Conservation (phyloP, 2,888 invertebrate genomes). For the Tipula unca region DNA sequence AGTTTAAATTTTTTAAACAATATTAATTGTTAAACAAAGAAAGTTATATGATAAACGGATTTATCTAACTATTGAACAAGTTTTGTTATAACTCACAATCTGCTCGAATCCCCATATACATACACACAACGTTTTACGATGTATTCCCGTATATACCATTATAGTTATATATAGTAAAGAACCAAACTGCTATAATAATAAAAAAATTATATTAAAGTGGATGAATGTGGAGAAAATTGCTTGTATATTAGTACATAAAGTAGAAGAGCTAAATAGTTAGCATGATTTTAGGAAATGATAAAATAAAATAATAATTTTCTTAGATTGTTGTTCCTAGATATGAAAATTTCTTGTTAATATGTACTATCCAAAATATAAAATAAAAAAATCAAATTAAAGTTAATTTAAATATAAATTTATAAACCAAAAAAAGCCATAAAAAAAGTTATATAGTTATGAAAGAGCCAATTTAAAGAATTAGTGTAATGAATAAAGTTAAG, state of each 20-base stretch:
- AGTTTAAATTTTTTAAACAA: too few species aligned
- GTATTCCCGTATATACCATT: too few species aligned
- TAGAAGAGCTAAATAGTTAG: neutral
- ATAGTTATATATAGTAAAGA: too few species aligned
- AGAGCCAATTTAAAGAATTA: slow-evolving; percentile 2
- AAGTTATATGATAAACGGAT: too few species aligned
- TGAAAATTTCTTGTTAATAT: neutral
- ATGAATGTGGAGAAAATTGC: neutral
- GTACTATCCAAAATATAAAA: neutral
- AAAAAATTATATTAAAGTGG: too few species aligned
- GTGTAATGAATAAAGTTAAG: neutral
- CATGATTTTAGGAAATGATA: neutral
- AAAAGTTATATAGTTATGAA: slow-evolving; percentile 2
- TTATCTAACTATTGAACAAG: too few species aligned
- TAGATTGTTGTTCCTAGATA: neutral
- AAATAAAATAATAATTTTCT: neutral
- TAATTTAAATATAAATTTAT: neutral
- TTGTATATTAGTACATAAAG: neutral
- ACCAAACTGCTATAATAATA: too few species aligned
- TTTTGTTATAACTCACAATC: too few species aligned
- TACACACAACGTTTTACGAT: too few species aligned
- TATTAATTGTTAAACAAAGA: too few species aligned
- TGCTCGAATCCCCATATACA: too few species aligned
- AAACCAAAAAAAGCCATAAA: neutral
- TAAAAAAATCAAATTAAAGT: neutral